Conservation (phyloP, 1,140 invertebrate species). For the Hypsibius dujardini region DNA sequence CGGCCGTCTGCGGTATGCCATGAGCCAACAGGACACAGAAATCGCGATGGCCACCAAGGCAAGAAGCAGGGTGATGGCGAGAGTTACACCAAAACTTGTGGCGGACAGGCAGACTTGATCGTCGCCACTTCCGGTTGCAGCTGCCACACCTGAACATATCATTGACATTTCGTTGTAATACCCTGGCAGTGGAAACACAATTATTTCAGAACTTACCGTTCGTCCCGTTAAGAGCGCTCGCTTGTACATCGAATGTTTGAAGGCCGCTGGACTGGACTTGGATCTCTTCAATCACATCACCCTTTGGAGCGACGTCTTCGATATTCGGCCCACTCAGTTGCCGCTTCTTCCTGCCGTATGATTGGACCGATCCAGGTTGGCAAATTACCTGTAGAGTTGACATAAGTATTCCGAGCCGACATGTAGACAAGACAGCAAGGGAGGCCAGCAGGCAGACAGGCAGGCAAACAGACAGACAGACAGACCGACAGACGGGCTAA, state of each 20-base stretch:
- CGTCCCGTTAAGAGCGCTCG: neutral
- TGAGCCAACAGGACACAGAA: constrained; percentile 79
- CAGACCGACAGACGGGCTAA: neutral
- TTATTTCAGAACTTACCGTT: constrained; percentile 3
- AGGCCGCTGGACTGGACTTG: constrained; percentile 78
- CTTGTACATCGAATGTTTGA: constrained; percentile 50
- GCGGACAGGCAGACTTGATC: constrained; percentile 83
- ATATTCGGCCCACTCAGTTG: neutral
- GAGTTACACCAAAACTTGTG: constrained; percentile 70
- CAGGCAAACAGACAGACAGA: neutral
- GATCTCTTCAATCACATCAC: constrained; percentile 50
- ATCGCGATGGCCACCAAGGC: constrained; percentile 78
- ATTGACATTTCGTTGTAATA: constrained; percentile 5
- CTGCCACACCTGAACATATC: constrained; percentile 29
- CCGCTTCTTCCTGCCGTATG: constrained; percentile 5
- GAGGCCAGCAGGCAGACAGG: neutral
- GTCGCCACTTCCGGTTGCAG: constrained; percentile 38
- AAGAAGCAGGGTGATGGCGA: constrained; percentile 71
- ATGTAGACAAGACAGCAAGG: neutral
- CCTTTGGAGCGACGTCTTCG: constrained; percentile 6
- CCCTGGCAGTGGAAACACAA: neutral
- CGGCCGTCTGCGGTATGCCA: constrained; percentile 63
- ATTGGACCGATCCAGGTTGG: neutral
- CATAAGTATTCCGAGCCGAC: neutral
- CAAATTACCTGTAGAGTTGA: neutral